Evolutionary conservation across 1,140 invertebrate species (phyloP), one percentile per base, ranked within the genome.

Genomic region (Leptopilina clavipes): DNA sequence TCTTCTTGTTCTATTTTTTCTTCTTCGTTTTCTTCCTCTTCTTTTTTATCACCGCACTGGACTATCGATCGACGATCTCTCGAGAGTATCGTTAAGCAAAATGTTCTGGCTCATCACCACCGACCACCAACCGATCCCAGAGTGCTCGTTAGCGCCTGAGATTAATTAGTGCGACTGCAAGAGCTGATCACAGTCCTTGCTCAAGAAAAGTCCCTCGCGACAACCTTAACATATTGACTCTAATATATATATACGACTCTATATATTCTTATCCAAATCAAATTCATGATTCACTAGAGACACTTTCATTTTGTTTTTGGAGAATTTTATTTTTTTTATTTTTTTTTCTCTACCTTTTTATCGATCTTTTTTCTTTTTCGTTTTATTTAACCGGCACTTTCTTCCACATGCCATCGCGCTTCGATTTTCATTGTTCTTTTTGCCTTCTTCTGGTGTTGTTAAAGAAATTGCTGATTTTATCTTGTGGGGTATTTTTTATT

Each of bases 161-260:
- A 78, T 83, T 80, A 82, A 81, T 83, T 80, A 80, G 54, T 73
- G 73, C 72, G 76, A n/a, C 59, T 31, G 14, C 37, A 9, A 6
- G 37, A 40, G 1, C 17, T 80, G 79, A 80, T 77, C 74, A 71
- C 73, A 71, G 71, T 78, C 75, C 78, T 72, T 43, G 37, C 37
- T 25, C 22, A 31, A 37, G 52, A 54, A 44, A 74, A 75, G 70
- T 73, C 40, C 40, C 71, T 56, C 44, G 54, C 52, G 22, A 11
- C 3, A 54, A 12, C 25, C 45, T 72, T 44, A 75, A 76, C 70
- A 70, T 75, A 76, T 78, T 70, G 18, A 76, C 70, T 54, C 78
- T 22, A 56, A 74, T 40, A 9, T 40, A 40, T 40, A 40, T 40
- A 40, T 40, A 40, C 25, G 6, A 31, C 25, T 31, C 5, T 40